Evolutionary conservation across 2,113 vertebrate species (phyloP), one percentile per base, ranked within the genome.

Genomic region (Junco hyemalis): DNA sequence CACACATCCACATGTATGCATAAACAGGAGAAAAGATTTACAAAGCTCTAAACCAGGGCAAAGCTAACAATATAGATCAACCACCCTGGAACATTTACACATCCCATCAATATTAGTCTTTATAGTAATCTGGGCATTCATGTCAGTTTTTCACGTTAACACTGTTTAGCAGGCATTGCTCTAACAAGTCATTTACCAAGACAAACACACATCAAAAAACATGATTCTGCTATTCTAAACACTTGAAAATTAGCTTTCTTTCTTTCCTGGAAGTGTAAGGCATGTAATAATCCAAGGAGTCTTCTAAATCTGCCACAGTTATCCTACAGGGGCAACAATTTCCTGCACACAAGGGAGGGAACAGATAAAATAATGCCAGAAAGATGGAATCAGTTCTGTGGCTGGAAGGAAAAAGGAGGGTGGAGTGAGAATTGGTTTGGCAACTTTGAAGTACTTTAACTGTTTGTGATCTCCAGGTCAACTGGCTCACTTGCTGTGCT

Each of bases 261-360:
- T 71, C 57, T 86, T 81, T 82, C 88, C 81, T 81, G 65, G 90
- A 92, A 95, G 89, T 66, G 47, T 98, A 98, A 98, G 98, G 98
- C 97, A 97, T 97, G 94, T 87, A 77, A 85, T 47, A 90, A 95
- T n/a, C 88, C 88, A 81, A 84, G 70, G 64, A 90, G 28, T 85
- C 71, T 89, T 94, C 93, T 93, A 86, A 63, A 82, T 81, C 86
- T 72, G 88, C 61, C 89, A 80, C 53, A 47, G 64, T 95, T 85
- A 81, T 94, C 77, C 76, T 72, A 93, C 48, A 45, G 86, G 72
- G 93, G 92, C 50, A 89, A 84, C 69, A 54, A 54, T 65, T 68
- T 90, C 85, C 94, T 92, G 93, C 47, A 15, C 78, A 31, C 74
- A 16, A 78, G 92, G 78, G 96, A 96, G 88, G 91, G 95, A 91